phyloP scores from a whole-genome alignment of 2,888 invertebrate species.

The Malthinus flaveolus region DNA sequence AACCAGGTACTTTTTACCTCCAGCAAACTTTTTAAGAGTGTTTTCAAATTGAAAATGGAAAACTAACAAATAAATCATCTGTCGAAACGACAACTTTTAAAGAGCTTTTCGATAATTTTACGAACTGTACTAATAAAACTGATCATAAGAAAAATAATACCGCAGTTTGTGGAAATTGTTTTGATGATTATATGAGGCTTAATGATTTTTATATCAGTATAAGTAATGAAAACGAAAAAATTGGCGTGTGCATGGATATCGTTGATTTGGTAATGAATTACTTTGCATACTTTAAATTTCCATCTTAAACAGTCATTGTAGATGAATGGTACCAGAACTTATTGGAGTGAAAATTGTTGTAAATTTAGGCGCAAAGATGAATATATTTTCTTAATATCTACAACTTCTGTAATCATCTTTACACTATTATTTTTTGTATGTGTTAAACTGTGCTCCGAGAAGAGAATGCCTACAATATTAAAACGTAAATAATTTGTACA shows the following conservation, averaged over 20 bases:
- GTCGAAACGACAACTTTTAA: slow-evolving; percentile 59
- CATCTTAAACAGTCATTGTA: too few species aligned
- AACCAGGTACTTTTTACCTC: background rate
- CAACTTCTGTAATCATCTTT: slow-evolving; percentile 57
- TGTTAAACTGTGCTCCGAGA: slow-evolving; percentile 55
- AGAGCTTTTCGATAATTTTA: slow-evolving; percentile 55
- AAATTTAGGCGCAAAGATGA: slow-evolving; percentile 61
- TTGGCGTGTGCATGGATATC: slow-evolving; percentile 68
- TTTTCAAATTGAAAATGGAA: slow-evolving; percentile 56
- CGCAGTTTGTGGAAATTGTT: slow-evolving; percentile 60
- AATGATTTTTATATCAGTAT: slow-evolving; percentile 63
- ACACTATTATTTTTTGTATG: slow-evolving; percentile 63
- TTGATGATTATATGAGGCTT: slow-evolving; percentile 58
- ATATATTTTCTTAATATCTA: slow-evolving; percentile 60
- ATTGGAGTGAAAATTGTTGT: slow-evolving; percentile 68
- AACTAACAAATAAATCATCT: slow-evolving; percentile 52
- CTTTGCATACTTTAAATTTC: too few species aligned
- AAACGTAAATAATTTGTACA: slow-evolving; percentile 46
- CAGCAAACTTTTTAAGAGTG: slow-evolving; percentile 55
- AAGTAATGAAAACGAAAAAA: slow-evolving; percentile 61
- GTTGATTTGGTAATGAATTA: slow-evolving; percentile 63
- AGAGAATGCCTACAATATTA: slow-evolving; percentile 45
- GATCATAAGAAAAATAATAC: slow-evolving; percentile 44
- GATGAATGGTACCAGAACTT: slow-evolving; percentile 68
- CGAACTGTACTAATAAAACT: slow-evolving; percentile 52